phyloP scores from a whole-genome alignment of 2,888 invertebrate species.

The Acheta domesticus region DNA sequence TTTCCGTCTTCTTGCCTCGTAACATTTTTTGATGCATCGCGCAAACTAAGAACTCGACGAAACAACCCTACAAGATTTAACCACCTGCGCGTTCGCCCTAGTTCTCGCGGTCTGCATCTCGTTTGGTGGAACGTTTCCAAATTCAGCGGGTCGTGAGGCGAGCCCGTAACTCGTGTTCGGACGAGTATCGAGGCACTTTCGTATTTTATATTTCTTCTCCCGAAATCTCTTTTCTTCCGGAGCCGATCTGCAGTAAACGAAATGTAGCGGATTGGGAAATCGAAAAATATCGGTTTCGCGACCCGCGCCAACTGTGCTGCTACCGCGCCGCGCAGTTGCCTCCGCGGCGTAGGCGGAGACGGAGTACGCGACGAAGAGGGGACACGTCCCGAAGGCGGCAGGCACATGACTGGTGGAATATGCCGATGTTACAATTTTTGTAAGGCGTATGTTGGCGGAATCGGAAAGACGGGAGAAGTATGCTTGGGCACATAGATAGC shows the following conservation, averaged over 20 bases:
- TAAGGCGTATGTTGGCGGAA: too few relatives aligned
- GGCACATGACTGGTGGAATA: too few relatives aligned
- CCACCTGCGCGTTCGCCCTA: neutral
- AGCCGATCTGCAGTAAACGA: slow-evolving; percentile 10
- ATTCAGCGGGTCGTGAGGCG: neutral
- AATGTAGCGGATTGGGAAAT: slow-evolving; percentile 5
- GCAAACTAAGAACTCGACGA: neutral
- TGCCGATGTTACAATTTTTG: too few relatives aligned
- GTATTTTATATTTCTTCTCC: slow-evolving; percentile 4
- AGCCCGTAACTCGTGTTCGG: neutral
- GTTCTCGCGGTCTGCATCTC: neutral
- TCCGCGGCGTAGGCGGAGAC: too few relatives aligned
- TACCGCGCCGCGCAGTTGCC: too few relatives aligned
- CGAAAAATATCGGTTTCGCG: neutral
- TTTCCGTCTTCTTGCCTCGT: too few relatives aligned
- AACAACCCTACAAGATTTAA: neutral
- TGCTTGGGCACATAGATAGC: too few relatives aligned
- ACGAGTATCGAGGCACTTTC: slow-evolving; percentile 5
- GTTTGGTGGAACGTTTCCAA: neutral
- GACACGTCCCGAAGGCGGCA: too few relatives aligned
- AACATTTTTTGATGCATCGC: too few relatives aligned
- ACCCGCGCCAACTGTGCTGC: neutral
- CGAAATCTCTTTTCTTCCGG: slow-evolving; percentile 3
- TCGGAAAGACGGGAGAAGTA: too few relatives aligned
- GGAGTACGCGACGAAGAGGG: too few relatives aligned